Base-by-base conservation (phyloP, 2,113 vertebrate species). In the Nothobranchius kuhntae region DNA sequence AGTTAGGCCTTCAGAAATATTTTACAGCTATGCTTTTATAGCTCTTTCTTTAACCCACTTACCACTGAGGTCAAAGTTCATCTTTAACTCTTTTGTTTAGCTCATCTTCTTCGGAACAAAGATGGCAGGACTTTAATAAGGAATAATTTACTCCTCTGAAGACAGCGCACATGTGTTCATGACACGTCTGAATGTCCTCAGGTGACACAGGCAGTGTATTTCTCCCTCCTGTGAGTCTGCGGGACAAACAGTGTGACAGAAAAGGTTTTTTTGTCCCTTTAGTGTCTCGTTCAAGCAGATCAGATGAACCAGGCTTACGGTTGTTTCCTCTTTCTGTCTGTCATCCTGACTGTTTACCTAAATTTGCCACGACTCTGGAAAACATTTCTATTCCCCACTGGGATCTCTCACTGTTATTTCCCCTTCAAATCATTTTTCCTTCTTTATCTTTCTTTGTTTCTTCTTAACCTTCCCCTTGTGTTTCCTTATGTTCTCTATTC, bases 251-350 rank as follows among this genome's bases (percentile, higher is more conserved):
- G 24, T 55, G 36, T 4, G 13, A 55, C 30, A 30, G 51, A 0
- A 17, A n/a, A 63, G 60, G 26, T 48, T 75, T 13, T 44, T 58
- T 0, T 67, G 63, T 73, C 65, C 48, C 76, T 53, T 69, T 24
- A 15, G 64, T 48, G 42, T 24, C 38, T 76, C 57, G 7, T 53
- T 65, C 65, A 75, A 56, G 54, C 65, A 78, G 38, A 56, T 61
- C 54, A 26, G 58, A 80, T 15, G 26, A 15, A 15, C 24, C 14
- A 46, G 57, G 62, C 58, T 61, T 46, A 75, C 67, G 74, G 65
- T 55, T 13, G 38, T 40, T 40, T 40, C 9, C 9, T 40, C 38
- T 6, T 9, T 9, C 38, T 40, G 38, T 21, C 13, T 71, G 13
- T 14, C 12, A 13, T 6, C 13, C 55, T 44, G 13, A 54, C n/a